Evolutionary conservation across 2,888 invertebrate genomes (phyloP), one percentile per base, ranked within the genome.

Genomic region (Phortica magna): DNA sequence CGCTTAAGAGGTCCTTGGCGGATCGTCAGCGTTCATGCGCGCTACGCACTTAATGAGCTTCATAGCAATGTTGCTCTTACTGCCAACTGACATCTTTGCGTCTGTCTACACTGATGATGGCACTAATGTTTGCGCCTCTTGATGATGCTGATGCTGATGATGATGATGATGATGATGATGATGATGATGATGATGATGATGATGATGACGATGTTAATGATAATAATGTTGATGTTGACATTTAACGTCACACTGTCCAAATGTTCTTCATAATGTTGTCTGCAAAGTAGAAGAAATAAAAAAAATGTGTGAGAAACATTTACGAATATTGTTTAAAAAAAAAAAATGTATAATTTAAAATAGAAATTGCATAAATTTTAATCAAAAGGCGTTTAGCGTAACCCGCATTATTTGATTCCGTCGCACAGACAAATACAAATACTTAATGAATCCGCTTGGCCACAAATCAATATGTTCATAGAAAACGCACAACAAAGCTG

Each of bases 311-410:
- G 48, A 61, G 31, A 68, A 70, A 73, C 61, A 43, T 77, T 70
- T 73, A 73, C 31, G 42, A 73, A 73, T 31, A 71, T 55, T 41
- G 31, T n/a, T 61, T n/a, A n/a, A n/a, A n/a, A n/a, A n/a, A n/a
- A n/a, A 4, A 31, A 17, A 17, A 48, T 61, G 1, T 12, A 65
- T 65, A 48, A 48, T 22, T n/a, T 19, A 73, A 61, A 73, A 61
- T 43, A 41, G 31, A 79, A 76, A 78, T 83, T 83, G 82, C 83
- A 83, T 83, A 80, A 83, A 80, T 82, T 82, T 77, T 59, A 80
- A 77, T 77, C 53, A 48, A 53, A 39, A 74, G 42, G 76, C 78
- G 73, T 19, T 12, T 2, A 61, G 22, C 19, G 10, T 10, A 9
- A 14, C 78, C 78, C 78, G 77, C 77, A 80, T 80, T 48, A n/a